Evolutionary conservation across 2,113 vertebrate species (phyloP).

Genomic region (Stictonetta naevosa): DNA sequence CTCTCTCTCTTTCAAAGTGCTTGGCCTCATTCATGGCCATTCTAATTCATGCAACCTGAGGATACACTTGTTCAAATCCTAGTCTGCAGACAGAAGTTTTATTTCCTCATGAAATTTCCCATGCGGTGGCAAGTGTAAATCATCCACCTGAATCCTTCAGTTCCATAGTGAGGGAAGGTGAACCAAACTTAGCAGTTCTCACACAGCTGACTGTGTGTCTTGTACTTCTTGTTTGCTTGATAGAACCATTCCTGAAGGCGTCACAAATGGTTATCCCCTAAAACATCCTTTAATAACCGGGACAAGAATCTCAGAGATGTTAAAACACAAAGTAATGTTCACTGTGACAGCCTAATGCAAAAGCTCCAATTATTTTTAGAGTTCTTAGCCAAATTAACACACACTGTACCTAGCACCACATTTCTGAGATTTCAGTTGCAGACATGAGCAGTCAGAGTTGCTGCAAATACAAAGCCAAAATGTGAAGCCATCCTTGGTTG

Average conservation of each 20-base stretch:
- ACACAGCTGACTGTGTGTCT: rapidly evolving
- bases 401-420: background rate
- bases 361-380: background rate
- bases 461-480: background rate
- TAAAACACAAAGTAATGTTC: background rate
- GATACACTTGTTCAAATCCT: background rate
- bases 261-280: background rate
- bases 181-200: background rate
- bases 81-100: background rate
- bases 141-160: background rate
- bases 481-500: background rate
- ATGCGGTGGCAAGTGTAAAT: background rate
- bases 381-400: background rate
- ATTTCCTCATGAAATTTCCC: background rate
- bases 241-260: rapidly evolving
- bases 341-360: background rate
- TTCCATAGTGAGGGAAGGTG: background rate
- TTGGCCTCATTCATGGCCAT: background rate
- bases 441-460: background rate
- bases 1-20: background rate
- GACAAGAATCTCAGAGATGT: background rate
- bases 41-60: background rate
- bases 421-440: background rate
- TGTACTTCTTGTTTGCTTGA: background rate
- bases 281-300: rapidly evolving